Evolutionary conservation across 1,140 invertebrate genomes (phyloP).

Genomic region (Drosophila ambigua): DNA sequence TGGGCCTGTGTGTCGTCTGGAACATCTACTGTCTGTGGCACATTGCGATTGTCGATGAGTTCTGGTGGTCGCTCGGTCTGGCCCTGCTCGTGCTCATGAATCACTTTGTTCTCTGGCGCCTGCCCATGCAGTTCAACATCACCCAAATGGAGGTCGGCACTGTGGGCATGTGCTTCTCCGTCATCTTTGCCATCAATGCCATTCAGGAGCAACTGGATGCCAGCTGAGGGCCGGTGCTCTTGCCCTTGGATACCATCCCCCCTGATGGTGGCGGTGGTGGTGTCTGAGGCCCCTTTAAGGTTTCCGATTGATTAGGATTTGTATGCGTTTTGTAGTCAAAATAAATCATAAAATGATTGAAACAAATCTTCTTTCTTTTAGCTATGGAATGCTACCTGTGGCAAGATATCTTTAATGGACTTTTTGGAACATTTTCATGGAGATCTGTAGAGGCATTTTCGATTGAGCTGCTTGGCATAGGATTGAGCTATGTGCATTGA

Average conservation of each 20-base stretch:
- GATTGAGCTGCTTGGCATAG: too few species aligned
- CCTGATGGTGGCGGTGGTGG: too few species aligned
- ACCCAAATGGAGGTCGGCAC: slow-evolving; percentile 57
- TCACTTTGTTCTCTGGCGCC: slow-evolving; percentile 67
- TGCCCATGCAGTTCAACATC: slow-evolving; percentile 61
- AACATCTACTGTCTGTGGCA: slow-evolving; percentile 57
- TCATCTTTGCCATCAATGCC: slow-evolving; percentile 66
- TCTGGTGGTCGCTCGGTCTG: slow-evolving; percentile 60
- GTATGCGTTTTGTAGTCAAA: too few species aligned
- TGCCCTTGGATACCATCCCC: neutral
- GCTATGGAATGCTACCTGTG: too few species aligned
- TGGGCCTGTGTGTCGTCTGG: slow-evolving; percentile 59
- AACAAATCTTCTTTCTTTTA: too few species aligned
- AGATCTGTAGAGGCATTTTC: too few species aligned
- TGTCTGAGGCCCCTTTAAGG: too few species aligned
- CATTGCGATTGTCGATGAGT: slow-evolving; percentile 55
- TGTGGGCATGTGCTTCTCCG: slow-evolving; percentile 70
- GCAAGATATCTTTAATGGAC: too few species aligned
- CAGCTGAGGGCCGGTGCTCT: slow-evolving; percentile 16
- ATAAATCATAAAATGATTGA: too few species aligned
- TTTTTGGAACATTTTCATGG: too few species aligned
- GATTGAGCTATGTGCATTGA: too few species aligned
- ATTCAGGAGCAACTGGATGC: slow-evolving; percentile 53
- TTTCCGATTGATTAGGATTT: too few species aligned
- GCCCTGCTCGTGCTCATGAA: slow-evolving; percentile 60